phyloP scores from a whole-genome alignment of 2,888 invertebrate genomes.

The Mesochorus sp. region DNA sequence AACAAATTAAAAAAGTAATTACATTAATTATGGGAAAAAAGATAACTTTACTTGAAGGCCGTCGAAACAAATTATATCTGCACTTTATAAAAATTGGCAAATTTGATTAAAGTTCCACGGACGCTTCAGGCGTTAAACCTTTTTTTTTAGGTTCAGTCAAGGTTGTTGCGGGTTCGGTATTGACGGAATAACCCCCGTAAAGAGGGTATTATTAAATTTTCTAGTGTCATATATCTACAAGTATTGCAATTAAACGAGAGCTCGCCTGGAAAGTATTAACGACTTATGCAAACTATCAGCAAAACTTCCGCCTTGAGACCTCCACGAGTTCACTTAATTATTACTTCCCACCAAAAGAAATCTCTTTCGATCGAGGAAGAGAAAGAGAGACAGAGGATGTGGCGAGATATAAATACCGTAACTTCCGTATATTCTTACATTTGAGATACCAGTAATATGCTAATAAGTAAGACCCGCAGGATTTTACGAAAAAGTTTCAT shows the following conservation, averaged over 20 bases:
- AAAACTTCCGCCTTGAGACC: conserved; percentile 42
- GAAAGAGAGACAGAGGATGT: conserved; percentile 6
- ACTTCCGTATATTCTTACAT: conserved; percentile 50
- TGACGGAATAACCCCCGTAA: not conserved
- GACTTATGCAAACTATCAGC: conserved; percentile 36
- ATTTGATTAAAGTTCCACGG: not conserved
- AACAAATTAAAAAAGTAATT: conserved; percentile 34
- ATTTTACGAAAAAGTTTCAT: not conserved
- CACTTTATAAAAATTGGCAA: not conserved
- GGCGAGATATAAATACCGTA: conserved; percentile 32
- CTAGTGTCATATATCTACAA: not conserved
- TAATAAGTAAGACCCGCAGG: conserved; percentile 17
- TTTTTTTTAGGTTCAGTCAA: not conserved
- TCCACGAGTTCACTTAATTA: conserved; percentile 36
- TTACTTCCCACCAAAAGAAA: conserved; percentile 42
- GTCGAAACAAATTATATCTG: not conserved
- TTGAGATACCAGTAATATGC: conserved; percentile 34
- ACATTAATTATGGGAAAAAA: conserved; percentile 14
- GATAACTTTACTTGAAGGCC: not conserved
- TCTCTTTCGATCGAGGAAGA: conserved; percentile 30
- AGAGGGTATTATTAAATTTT: not conserved
- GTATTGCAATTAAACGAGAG: conserved; percentile 26
- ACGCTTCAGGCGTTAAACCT: not conserved
- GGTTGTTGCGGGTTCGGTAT: not conserved
- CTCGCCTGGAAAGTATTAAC: conserved; percentile 37